Percentiles rank a stretch among this genome's conserved stretches.
Conservation (phyloP, 1,140 invertebrate genomes). For the Heliconius congener region DNA sequence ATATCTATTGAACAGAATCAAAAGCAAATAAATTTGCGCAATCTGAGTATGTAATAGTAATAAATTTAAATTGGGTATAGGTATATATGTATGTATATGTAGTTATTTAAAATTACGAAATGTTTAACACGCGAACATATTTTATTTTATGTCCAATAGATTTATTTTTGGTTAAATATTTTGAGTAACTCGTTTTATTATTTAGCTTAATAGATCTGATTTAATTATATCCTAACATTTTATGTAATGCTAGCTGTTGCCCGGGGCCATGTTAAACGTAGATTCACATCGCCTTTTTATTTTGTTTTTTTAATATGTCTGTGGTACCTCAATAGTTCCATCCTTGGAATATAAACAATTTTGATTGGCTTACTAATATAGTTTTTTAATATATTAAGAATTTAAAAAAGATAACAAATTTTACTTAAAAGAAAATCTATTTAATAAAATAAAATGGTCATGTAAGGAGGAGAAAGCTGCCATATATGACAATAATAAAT, state of each 20-base stretch:
- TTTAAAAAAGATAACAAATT: too few species aligned
- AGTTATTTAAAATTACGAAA: constrained; percentile 37
- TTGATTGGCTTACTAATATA: too few species aligned
- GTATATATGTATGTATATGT: constrained; percentile 12
- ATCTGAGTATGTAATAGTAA: constrained; percentile 23
- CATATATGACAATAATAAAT: too few species aligned
- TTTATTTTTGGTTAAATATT: constrained; percentile 19
- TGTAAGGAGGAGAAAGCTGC: too few species aligned
- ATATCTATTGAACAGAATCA: constrained; percentile 32
- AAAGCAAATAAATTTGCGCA: constrained; percentile 35
- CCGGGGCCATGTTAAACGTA: neutral
- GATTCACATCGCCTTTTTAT: neutral
- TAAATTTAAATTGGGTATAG: constrained; percentile 35
- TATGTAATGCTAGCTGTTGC: neutral
- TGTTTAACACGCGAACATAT: constrained; percentile 12
- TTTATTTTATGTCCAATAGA: constrained; percentile 13
- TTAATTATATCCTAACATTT: neutral
- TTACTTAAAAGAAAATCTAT: too few species aligned
- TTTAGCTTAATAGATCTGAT: constrained; percentile 17
- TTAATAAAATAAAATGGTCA: too few species aligned
- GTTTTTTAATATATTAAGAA: too few species aligned
- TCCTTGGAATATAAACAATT: too few species aligned
- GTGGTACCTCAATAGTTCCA: neutral
- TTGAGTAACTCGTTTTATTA: constrained; percentile 16
- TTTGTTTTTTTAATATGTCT: neutral